Conservation (phyloP, 2,113 vertebrate species). For the Donacobius atricapilla region DNA sequence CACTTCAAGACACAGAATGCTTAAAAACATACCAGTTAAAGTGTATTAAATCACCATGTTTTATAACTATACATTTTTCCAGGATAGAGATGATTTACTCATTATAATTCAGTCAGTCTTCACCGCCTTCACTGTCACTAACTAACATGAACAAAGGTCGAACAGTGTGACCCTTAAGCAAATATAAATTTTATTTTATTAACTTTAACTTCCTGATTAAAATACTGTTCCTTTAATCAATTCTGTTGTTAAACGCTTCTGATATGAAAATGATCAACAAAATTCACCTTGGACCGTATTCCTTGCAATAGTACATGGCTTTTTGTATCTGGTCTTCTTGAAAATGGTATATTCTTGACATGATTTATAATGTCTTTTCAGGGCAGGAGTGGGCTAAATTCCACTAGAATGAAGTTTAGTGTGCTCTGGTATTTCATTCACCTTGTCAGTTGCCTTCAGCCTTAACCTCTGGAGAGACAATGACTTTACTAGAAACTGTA, state of each 20-base stretch:
- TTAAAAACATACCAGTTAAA: neutral
- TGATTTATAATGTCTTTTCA: constrained; percentile 14
- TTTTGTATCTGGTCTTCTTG: neutral
- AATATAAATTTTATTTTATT: neutral
- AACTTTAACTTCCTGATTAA: neutral
- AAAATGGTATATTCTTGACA: neutral
- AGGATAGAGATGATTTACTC: neutral
- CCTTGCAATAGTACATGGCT: neutral
- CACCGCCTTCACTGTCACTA: neutral
- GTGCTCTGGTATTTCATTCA: constrained; percentile 55
- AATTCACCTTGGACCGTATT: neutral
- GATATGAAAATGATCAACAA: neutral
- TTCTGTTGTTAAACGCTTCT: neutral
- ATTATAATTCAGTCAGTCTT: neutral
- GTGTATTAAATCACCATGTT: neutral
- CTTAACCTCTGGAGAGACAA: constrained; percentile 16
- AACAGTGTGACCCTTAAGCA: neutral
- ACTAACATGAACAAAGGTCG: neutral
- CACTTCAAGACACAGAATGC: neutral
- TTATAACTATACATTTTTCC: neutral
- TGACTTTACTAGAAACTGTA: neutral
- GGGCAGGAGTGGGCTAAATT: neutral
- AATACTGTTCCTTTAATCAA: neutral
- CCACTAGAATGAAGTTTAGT: neutral
- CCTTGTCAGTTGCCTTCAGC: constrained; percentile 44